Base-by-base conservation (phyloP, 2,888 invertebrate genomes). In the Dione juno region DNA sequence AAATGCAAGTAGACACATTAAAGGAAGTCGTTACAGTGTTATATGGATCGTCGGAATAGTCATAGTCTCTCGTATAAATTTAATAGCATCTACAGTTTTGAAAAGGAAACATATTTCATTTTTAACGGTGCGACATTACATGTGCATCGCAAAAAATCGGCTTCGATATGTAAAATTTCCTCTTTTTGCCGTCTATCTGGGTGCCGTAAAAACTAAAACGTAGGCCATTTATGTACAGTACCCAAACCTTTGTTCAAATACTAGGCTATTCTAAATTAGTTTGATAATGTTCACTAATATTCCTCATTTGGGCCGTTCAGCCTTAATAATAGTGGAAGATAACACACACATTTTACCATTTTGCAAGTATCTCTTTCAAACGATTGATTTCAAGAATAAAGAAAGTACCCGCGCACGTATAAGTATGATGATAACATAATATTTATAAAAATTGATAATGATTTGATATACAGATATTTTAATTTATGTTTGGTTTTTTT, bases 51-150 rank as follows among this genome's bases (percentile, higher is more conserved):
- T 85, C 79, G 83, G 80, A 76, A 84, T 76, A 79, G 80, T 77
- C 75, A 84, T 79, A 81, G 80, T 76, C 82, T 76, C 82, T 81
- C 83, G 77, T 85, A 84, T 85, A 87, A 85, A 85, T 85, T 87
- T 87, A 85, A 88, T 86, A 82, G 84, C 80, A 82, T 83, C 82
- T 78, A 78, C 82, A 82, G 81, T 81, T 79, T 82, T 83, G 81
- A 81, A 80, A 82, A 83, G 84, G 84, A 86, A 85, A 85, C 81
- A 85, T 82, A 84, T 87, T 85, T 85, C 84, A 85, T 86, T 86
- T 85, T 88, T 88, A 87, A 88, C 83, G 82, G 80, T 69, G 78
- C 80, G 79, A 84, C 84, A 83, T 81, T 83, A 82, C 80, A 82
- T 79, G 72, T 71, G 69, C 72, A 74, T 63, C 57, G 74, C 70